Evolutionary conservation across 2,888 invertebrate species (phyloP), one percentile per base, ranked within the genome.

Genomic region (Hetaerina titia): DNA sequence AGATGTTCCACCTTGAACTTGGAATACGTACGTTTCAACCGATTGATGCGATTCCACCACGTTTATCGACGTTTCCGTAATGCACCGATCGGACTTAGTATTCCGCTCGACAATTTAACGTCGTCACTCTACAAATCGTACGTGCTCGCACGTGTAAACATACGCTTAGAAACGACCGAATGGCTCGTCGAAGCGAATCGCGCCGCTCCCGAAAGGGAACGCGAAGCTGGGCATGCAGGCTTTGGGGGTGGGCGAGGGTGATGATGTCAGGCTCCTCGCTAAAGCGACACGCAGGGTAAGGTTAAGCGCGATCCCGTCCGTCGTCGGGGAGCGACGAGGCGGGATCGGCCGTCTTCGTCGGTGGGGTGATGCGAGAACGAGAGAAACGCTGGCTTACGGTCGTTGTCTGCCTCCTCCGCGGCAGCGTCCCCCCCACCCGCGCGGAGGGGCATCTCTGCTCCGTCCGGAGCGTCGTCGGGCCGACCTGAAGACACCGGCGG

Each of bases 331-430:
- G 4, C 45, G 45, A 45, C 45, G 45, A 45, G 45, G 45, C 45
- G 45, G 45, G 45, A 45, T 45, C 45, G 45, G 2, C 45, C 1
- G 45, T 45, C 45, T 45, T 45, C 45, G 45, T 45, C 45, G 15
- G 22, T 22, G 19, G n/a, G n/a, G n/a, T n/a, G 57, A 89, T n/a
- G 57, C 7, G 19, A 58, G 15, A 89, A 56, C 22, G 89, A 89
- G 58, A 89, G 58, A 89, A 57, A 89, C 89, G 89, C 58, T 89
- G 89, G 89, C 89, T 89, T 89, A 89, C 89, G 89, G 56, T 89
- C 22, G 57, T 57, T 0, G 89, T n/a, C 89, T 57, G 57, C 22
- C 57, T 19, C 58, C 89, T 89, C 56, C 89, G 25, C 58, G 57
- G 57, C 7, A 31, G 89, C 7, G 57, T 22, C 5, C 89, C 89